Evolutionary conservation across 2,797 vertebrate species (phyloP).

Genomic region (Lates japonicus): DNA sequence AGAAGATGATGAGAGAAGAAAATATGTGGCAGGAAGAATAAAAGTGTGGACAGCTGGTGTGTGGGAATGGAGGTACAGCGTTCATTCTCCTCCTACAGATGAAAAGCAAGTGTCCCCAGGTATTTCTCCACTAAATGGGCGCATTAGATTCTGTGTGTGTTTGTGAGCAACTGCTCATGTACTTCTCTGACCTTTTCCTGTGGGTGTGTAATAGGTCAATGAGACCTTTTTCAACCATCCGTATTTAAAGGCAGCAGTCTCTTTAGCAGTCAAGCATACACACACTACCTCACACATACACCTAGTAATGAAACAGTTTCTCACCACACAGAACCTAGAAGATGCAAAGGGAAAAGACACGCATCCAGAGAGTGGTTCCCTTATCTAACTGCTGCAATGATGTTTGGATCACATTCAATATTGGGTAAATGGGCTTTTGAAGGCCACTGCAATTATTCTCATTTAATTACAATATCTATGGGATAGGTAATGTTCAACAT

Average conservation of each 20-base stretch:
- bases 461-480: slow-evolving; percentile 28
- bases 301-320: neutral
- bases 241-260: slow-evolving; percentile 37
- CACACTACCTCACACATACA: slow-evolving; percentile 1
- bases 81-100: slow-evolving; percentile 8
- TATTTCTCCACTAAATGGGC: slow-evolving; percentile 23
- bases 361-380: neutral
- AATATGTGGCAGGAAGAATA: neutral
- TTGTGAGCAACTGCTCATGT: slow-evolving; percentile 4
- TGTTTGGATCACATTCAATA: slow-evolving; percentile 19
- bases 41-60: neutral
- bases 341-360: slow-evolving; percentile 2
- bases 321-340: neutral
- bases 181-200: slow-evolving; percentile 59
- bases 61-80: neutral
- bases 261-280: slow-evolving; percentile 24
- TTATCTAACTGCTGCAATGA: neutral
- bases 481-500: slow-evolving; percentile 43
- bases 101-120: slow-evolving; percentile 14
- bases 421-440: slow-evolving; percentile 36
- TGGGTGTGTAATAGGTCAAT: slow-evolving; percentile 58
- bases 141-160: neutral
- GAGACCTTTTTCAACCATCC: slow-evolving; percentile 58
- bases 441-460: slow-evolving; percentile 51
- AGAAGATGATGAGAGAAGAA: neutral